phyloP scores from a whole-genome alignment of 2,797 vertebrate genomes.

The Notoglanidium macrostoma region DNA sequence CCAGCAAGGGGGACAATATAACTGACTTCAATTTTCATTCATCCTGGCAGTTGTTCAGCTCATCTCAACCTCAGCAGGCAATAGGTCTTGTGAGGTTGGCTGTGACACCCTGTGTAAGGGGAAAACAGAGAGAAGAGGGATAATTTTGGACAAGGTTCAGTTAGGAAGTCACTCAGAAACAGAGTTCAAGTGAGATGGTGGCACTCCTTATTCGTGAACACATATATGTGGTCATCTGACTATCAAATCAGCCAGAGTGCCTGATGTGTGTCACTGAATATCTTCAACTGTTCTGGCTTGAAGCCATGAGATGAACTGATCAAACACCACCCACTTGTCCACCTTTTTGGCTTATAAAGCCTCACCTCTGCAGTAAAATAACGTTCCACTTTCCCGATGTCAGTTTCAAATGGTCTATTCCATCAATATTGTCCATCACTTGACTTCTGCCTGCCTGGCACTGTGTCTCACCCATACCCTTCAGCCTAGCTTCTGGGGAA shows the following conservation, averaged over 20 bases:
- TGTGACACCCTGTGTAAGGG: background rate
- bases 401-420: background rate
- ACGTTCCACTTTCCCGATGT: background rate
- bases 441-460: background rate
- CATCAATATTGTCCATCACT: background rate
- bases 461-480: background rate
- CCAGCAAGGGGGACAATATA: too few species aligned
- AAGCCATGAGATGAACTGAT: background rate
- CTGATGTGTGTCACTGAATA: background rate
- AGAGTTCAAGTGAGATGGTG: background rate
- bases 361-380: background rate
- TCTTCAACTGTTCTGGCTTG: background rate
- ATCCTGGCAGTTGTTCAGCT: background rate
- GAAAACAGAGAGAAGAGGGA: background rate
- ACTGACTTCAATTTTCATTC: background rate
- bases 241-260: background rate
- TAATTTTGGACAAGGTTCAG: background rate
- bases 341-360: background rate
- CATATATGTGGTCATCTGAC: background rate
- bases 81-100: background rate
- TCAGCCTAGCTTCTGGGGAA: background rate
- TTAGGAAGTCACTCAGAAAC: background rate
- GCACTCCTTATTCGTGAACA: background rate
- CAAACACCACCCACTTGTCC: background rate
- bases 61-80: background rate